A percentile compares a stretch with the other conserved stretches of the same genome.
These are phyloP conservation scores for Periophthalmus magnuspinnatus DNA, from an alignment of 2,797 vertebrate genomes.

Conservation along the genomic window DNA sequence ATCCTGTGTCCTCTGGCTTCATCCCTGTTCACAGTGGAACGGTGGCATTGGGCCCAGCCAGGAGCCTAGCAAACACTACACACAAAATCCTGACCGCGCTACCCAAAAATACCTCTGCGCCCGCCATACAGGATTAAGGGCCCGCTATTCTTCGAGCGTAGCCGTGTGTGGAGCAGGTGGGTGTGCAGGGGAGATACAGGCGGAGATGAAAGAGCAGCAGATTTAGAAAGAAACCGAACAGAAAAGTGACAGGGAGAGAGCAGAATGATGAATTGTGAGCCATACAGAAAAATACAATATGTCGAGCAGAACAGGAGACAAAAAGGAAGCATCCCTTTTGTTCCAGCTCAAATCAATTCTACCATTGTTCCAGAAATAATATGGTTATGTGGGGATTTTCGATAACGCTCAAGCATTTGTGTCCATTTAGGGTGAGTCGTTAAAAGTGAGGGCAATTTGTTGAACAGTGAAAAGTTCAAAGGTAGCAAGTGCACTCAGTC, in stretches of 20 bases:
- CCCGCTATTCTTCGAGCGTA: conserved; percentile 44
- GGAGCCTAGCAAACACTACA: conserved; percentile 27
- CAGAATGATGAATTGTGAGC: conserved; percentile 30
- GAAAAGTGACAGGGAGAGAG: conserved; percentile 9
- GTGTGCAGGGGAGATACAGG: conserved; percentile 51
- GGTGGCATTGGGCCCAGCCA: conserved; percentile 45
- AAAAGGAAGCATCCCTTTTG: conserved; percentile 6
- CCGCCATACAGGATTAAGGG: conserved; percentile 33
- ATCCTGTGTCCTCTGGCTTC: conserved; percentile 40
- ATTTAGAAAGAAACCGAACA: conserved; percentile 9
- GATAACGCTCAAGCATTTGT: background rate
- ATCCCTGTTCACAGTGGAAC: conserved; percentile 31
- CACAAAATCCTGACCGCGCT: conserved; percentile 45
- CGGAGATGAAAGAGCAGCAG: conserved; percentile 5
- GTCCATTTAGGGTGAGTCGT: background rate
- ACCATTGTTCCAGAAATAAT: conserved; percentile 12
- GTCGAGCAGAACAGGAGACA: conserved; percentile 21
- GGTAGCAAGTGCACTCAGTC: background rate
- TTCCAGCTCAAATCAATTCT: conserved; percentile 7
- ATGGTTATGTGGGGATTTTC: background rate
- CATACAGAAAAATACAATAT: conserved; percentile 18
- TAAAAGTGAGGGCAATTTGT: background rate
- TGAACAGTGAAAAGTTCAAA: background rate
- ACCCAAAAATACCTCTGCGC: conserved; percentile 48
- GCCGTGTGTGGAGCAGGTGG: conserved; percentile 46